Evolutionary conservation across 2,113 vertebrate genomes (phyloP).

Genomic region (Prinia subflava): DNA sequence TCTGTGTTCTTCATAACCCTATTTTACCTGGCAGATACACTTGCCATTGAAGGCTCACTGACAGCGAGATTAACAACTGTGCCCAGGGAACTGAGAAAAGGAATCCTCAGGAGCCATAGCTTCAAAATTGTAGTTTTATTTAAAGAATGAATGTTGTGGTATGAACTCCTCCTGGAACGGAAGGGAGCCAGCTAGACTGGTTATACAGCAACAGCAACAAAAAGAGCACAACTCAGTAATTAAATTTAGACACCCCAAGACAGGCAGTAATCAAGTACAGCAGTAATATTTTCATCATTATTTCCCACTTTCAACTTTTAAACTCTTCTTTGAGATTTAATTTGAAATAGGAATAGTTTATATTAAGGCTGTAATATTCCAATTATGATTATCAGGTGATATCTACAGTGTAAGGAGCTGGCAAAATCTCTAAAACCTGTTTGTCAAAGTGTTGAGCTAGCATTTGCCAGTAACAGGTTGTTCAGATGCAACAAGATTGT

Average conservation of each 20-base stretch:
- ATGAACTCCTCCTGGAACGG: not conserved
- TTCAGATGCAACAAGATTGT: not conserved
- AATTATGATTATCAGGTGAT: not conserved
- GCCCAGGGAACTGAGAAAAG: not conserved
- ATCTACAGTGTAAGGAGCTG: not conserved
- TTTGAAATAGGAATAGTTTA: not conserved
- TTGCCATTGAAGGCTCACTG: not conserved
- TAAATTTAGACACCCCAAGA: not conserved
- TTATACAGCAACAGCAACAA: constrained; percentile 1
- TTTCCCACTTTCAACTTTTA: not conserved
- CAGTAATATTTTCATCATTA: not conserved
- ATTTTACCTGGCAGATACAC: not conserved
- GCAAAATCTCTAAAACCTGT: not conserved
- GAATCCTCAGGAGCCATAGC: not conserved
- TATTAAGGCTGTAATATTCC: not conserved
- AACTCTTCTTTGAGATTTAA: not conserved
- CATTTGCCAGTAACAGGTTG: not conserved
- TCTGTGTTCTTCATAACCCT: not conserved
- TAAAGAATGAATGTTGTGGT: not conserved
- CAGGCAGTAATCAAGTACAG: not conserved
- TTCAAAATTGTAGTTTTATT: not conserved
- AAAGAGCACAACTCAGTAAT: not conserved
- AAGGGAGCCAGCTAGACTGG: not conserved
- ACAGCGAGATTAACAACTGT: not conserved
- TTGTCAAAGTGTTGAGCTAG: not conserved